Conservation (phyloP, 2,797 vertebrate species). For the Eulemur coronatus region DNA sequence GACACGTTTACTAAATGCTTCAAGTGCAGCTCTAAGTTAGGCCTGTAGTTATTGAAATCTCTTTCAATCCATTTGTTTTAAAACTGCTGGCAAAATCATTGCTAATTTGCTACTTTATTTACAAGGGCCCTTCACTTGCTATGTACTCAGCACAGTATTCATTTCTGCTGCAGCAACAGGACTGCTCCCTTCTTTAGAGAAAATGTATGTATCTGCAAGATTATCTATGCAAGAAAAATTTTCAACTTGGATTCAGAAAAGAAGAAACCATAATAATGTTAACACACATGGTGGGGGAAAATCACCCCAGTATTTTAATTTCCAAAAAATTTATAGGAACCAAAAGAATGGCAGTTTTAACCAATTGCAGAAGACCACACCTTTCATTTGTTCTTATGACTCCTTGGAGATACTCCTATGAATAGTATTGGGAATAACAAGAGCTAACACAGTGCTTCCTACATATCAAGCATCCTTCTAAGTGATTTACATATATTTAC, state of each 20-base stretch:
- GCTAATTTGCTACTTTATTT: slow-evolving; percentile 76
- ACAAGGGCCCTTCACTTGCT: slow-evolving; percentile 64
- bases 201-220: slow-evolving; percentile 39
- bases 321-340: background rate
- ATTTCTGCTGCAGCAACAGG: slow-evolving; percentile 41
- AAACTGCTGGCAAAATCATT: slow-evolving; percentile 75
- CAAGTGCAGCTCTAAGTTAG: slow-evolving; percentile 72
- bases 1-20: slow-evolving; percentile 77
- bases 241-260: slow-evolving; percentile 39
- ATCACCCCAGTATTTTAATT: background rate
- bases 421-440: background rate
- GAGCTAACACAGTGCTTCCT: background rate
- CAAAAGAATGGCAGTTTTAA: background rate
- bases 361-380: background rate
- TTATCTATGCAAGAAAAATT: slow-evolving; percentile 10
- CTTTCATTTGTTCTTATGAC: background rate
- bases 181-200: slow-evolving; percentile 34
- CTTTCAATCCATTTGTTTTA: slow-evolving; percentile 75
- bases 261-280: slow-evolving; percentile 5
- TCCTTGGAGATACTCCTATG: background rate
- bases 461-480: background rate
- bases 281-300: background rate
- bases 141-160: slow-evolving; percentile 60
- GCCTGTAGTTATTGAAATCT: slow-evolving; percentile 68
- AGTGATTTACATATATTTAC: slow-evolving; percentile 41